Evolutionary conservation across 2,888 invertebrate species (phyloP).

Genomic region (Magallana nippona): DNA sequence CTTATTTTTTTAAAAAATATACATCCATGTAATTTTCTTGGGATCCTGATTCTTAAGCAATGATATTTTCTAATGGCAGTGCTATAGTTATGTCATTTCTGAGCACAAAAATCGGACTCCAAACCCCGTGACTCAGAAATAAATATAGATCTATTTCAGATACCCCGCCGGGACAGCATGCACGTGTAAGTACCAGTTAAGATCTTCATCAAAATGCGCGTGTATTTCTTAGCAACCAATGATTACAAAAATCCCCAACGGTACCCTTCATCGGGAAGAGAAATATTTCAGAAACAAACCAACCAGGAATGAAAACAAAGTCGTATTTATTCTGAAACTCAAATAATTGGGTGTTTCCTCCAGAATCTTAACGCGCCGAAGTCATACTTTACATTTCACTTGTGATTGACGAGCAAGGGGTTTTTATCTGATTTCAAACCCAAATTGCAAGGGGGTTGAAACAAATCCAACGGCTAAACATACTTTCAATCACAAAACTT

Average conservation of each 20-base stretch:
- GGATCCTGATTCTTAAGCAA: neutral
- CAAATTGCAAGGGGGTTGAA: neutral
- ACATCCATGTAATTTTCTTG: neutral
- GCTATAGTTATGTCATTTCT: slow-evolving; percentile 3
- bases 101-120: slow-evolving; percentile 13
- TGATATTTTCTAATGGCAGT: neutral
- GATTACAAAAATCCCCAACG: slow-evolving; percentile 21
- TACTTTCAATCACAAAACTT: neutral
- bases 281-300: slow-evolving; percentile 24
- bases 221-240: slow-evolving; percentile 33
- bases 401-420: slow-evolving; percentile 8
- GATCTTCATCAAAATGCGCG: slow-evolving; percentile 28
- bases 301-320: slow-evolving; percentile 35
- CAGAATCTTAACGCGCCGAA: neutral
- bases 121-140: slow-evolving; percentile 16
- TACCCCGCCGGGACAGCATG: slow-evolving; percentile 20
- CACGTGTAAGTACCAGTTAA: slow-evolving; percentile 19
- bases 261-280: neutral
- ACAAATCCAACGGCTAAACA: neutral
- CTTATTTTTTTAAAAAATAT: neutral
- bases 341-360: slow-evolving; percentile 27
- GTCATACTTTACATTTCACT: slow-evolving; percentile 24
- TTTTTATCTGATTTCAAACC: neutral
- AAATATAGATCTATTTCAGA: slow-evolving; percentile 32
- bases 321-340: slow-evolving; percentile 32